Percentiles rank a stretch among this genome's conserved stretches.
Conservation (phyloP, 2,113 vertebrate genomes). For the Chloroceryle aenea region DNA sequence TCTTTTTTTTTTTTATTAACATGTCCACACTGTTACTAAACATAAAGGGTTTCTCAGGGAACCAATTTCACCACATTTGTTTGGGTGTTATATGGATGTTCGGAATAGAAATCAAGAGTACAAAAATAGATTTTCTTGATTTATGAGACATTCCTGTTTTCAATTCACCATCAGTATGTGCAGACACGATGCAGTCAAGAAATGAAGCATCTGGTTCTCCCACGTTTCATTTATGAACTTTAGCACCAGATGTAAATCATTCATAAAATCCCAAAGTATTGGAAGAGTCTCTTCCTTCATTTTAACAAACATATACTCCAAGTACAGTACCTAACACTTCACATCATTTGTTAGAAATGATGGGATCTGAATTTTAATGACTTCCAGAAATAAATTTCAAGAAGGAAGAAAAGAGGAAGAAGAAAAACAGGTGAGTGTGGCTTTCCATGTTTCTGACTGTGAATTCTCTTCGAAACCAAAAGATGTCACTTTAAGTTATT, state of each 20-base stretch:
- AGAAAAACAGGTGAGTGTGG: constrained; percentile 27
- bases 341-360: constrained; percentile 71
- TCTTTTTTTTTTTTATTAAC: constrained; percentile 39
- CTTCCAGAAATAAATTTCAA: constrained; percentile 61
- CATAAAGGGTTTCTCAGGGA: constrained; percentile 72
- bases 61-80: constrained; percentile 72
- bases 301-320: constrained; percentile 73
- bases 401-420: neutral
- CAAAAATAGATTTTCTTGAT: constrained; percentile 77
- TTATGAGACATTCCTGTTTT: constrained; percentile 75
- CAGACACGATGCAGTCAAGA: constrained; percentile 71
- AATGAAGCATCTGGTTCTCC: constrained; percentile 80
- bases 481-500: constrained; percentile 26
- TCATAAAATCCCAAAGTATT: constrained; percentile 78
- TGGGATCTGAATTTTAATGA: constrained; percentile 72
- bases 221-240: constrained; percentile 80
- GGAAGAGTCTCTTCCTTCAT: constrained; percentile 71
- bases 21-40: constrained; percentile 64
- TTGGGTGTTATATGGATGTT: constrained; percentile 71
- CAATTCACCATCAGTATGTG: constrained; percentile 79
- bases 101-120: constrained; percentile 76
- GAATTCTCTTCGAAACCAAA: constrained; percentile 50
- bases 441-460: neutral
- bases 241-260: constrained; percentile 84
- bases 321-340: constrained; percentile 61